Evolutionary conservation across 2,113 vertebrate genomes (phyloP).

Genomic region (Hyaena hyaena): DNA sequence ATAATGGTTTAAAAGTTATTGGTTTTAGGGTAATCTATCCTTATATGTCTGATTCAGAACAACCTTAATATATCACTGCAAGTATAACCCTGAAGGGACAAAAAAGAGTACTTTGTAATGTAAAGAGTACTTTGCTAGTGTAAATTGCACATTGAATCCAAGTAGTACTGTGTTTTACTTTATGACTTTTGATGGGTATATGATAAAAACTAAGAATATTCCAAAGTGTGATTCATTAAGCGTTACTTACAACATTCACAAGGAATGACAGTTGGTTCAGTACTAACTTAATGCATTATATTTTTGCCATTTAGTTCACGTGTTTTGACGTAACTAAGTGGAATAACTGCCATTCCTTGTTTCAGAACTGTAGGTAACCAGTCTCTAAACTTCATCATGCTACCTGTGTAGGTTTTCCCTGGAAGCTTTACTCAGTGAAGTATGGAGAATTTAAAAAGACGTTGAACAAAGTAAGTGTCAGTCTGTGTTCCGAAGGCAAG

Average conservation of each 20-base stretch:
- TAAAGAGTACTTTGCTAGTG: slow-evolving; percentile 5
- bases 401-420: not conserved
- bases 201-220: slow-evolving; percentile 44
- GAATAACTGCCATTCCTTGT: too few species aligned
- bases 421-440: slow-evolving; percentile 7
- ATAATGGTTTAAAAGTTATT: slow-evolving; percentile 61
- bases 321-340: too few species aligned
- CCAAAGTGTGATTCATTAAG: slow-evolving; percentile 43
- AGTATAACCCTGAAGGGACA: not conserved
- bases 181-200: slow-evolving; percentile 44
- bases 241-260: slow-evolving; percentile 1
- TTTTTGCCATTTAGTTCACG: too few species aligned
- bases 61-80: slow-evolving; percentile 41
- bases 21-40: slow-evolving; percentile 69
- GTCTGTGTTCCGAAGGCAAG: not conserved
- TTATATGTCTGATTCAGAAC: slow-evolving; percentile 29
- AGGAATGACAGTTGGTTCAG: not conserved
- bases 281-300: too few species aligned
- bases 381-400: not conserved
- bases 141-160: slow-evolving; percentile 50
- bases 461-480: not conserved
- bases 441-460: not conserved
- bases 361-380: slow-evolving; percentile 19
- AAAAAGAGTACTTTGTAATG: not conserved
- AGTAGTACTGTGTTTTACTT: slow-evolving; percentile 39